Base-by-base conservation (phyloP, 2,113 vertebrate genomes). In the Apeltes quadracus region DNA sequence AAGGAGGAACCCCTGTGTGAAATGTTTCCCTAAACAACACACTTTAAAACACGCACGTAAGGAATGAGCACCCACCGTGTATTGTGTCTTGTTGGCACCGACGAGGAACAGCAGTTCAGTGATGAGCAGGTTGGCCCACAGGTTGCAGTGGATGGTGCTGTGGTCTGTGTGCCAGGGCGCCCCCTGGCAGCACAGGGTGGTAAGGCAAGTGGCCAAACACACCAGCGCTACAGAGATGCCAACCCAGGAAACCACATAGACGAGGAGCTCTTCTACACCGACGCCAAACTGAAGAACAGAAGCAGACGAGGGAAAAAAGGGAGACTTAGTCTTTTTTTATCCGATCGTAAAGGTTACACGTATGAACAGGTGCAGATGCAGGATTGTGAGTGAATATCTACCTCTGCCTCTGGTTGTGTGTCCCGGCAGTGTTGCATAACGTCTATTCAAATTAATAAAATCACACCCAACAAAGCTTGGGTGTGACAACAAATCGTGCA, bases 161-260 rank as follows among this genome's bases (percentile, higher is more conserved):
- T 96, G 95, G 91, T 97, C 96, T 0, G 95, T 95, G 89, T 97
- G 97, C 77, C 91, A 92, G 1, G 97, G 92, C 3, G 95, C 96
- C 84, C 95, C 94, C 86, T 98, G 94, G 89, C 96, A 98, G 93
- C 97, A 98, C 78, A 98, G 96, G 32, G 96, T 97, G 57, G 95
- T 95, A 79, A 97, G 95, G 67, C 96, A 97, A 81, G 95, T 94
- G 20, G 95, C 95, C 87, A 98, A 90, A 84, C 97, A 98, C 79
- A 98, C 94, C 73, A 98, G 85, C 0, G 96, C 96, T 61, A 98
- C 95, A 29, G 96, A 95, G 72, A 97, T 96, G 70, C 97, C 96
- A 6, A 97, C 96, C 96, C 97, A 96, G 34, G 95, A 95, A 81
- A 98, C 95, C 56, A 97, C 94, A 0, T 95, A 96, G 68, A 98